These are phyloP conservation scores for Bradypodion pumilum DNA, from an alignment of 2,797 vertebrate genomes.

Conservation along the genomic window DNA sequence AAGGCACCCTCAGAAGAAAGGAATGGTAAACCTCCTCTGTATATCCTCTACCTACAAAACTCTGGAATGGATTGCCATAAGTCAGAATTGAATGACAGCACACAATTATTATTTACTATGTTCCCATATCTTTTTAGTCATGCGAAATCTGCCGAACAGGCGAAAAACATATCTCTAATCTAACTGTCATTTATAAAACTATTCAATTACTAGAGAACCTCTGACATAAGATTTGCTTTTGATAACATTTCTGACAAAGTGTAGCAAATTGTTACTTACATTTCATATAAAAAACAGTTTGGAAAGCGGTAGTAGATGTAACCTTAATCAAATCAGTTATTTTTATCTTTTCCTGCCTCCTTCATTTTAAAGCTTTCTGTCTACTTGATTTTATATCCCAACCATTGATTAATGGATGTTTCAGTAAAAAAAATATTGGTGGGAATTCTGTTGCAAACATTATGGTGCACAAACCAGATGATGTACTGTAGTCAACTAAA, in stretches of 20 bases:
- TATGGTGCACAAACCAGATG: too few species aligned
- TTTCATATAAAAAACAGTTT: neutral
- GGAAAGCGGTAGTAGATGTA: neutral
- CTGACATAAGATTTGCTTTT: neutral
- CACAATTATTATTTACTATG: too few species aligned
- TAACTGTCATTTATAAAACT: neutral
- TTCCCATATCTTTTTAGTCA: too few species aligned
- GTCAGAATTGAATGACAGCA: too few species aligned
- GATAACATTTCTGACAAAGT: neutral
- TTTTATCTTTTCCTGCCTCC: too few species aligned
- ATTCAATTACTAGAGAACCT: neutral
- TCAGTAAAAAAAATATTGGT: too few species aligned
- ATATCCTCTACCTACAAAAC: too few species aligned
- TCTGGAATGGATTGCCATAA: too few species aligned
- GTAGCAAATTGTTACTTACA: neutral
- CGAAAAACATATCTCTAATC: neutral
- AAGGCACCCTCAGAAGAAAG: too few species aligned
- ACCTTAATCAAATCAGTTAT: neutral
- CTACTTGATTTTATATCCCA: neutral
- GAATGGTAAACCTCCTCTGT: too few species aligned
- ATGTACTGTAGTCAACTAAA: too few species aligned
- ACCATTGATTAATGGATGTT: neutral
- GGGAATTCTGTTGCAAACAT: too few species aligned
- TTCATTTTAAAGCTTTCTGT: neutral
- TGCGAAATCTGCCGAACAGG: neutral